Evolutionary conservation across 1,140 invertebrate genomes (phyloP), one percentile per base, ranked within the genome.

Genomic region (Dendrolimus punctatus): DNA sequence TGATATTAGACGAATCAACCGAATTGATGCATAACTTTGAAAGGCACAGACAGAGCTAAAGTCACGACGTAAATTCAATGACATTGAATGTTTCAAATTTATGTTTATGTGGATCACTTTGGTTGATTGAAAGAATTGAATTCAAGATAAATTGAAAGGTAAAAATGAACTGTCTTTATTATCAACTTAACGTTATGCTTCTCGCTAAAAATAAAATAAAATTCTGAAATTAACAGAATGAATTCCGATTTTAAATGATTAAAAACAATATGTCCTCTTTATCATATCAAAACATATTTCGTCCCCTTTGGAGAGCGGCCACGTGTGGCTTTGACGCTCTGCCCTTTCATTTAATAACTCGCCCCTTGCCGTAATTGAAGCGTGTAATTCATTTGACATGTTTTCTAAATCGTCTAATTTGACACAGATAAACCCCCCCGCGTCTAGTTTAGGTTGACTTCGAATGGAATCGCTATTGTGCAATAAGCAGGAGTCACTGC

Each of bases 371-470:
- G 64, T 84, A 80, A 84, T 80, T 81, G 76, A 76, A 77, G 71
- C 80, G 80, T 76, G 69, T 84, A 80, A 84, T 84, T 67, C 68
- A 60, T 68, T 66, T 74, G 78, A 84, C 80, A 80, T 84, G 76
- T 82, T 82, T 80, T 76, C 68, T 77, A 77, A 81, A 73, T 80
- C 76, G 70, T 58, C 71, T 82, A 79, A 80, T 84, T 79, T 80
- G 80, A 81, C 76, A 71, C 62, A 61, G 72, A 64, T 73, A 60
- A 66, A 48, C 45, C 53, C 37, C 45, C 53, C 37, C 49, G 62
- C 54, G 49, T 59, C 56, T 60, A 44, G 53, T 49, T 54, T 45
- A 8, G 38, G 45, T 48, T 45, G 49, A 44, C 9, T 50, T 42
- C 51, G 23, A 42, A 50, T 40, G 40, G 10, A 39, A 41, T 5